These are phyloP conservation scores for Panopea generosa DNA, from an alignment of 2,888 invertebrate species.

Conservation along the genomic window DNA sequence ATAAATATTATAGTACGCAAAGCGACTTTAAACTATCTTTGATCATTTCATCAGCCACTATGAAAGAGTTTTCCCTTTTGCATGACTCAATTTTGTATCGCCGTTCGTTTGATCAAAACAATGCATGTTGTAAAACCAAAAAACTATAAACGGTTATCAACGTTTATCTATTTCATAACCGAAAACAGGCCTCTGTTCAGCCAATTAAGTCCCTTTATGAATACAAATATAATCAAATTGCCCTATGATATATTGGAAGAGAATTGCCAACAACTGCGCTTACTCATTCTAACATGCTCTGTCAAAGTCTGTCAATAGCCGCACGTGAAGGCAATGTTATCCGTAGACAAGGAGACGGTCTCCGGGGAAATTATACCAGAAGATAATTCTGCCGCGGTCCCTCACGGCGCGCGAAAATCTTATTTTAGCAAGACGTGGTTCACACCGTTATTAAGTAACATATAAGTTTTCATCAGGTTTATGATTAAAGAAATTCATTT, in stretches of 20 bases:
- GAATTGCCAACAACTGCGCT: constrained; percentile 47
- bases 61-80: too few relatives aligned
- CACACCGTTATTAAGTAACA: constrained; percentile 31
- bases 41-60: too few relatives aligned
- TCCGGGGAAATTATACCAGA: constrained; percentile 38
- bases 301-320: constrained; percentile 37
- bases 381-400: constrained; percentile 20
- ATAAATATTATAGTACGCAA: too few relatives aligned
- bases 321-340: background rate
- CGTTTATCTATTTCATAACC: too few relatives aligned
- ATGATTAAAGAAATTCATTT: constrained; percentile 21
- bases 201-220: constrained; percentile 34
- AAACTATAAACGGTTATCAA: too few relatives aligned
- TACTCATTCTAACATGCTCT: constrained; percentile 40
- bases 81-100: too few relatives aligned
- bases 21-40: too few relatives aligned
- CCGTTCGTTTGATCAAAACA: too few relatives aligned
- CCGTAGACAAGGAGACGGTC: constrained; percentile 14
- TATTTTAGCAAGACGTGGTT: constrained; percentile 16
- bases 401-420: constrained; percentile 19
- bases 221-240: constrained; percentile 41
- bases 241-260: constrained; percentile 53
- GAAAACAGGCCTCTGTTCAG: too few relatives aligned
- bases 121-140: too few relatives aligned
- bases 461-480: constrained; percentile 31